Evolutionary conservation across 1,140 invertebrate genomes (phyloP), one percentile per base, ranked within the genome.

Genomic region (Nephila pilipes): DNA sequence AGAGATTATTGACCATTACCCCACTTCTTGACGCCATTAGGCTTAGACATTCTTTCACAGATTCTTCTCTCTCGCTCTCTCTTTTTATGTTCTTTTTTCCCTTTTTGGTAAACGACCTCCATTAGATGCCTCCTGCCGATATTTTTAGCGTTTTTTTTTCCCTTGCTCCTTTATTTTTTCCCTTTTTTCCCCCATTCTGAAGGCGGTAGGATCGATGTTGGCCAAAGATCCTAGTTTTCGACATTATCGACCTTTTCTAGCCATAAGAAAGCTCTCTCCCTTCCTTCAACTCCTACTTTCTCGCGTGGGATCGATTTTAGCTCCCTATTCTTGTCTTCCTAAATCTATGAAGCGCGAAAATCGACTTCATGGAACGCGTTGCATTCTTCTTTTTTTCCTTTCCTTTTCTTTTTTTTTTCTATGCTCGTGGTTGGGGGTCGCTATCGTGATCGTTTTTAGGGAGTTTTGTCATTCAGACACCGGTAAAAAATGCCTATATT

Each of bases 201-300:
- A 85, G 46, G 46, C n/a, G 85, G 85, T n/a, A 10, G 32, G 69
- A 89, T 89, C 87, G 65, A 89, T 89, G 63, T 54, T 89, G 46
- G 89, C 80, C 55, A 65, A 91, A 83, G 79, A 83, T 83, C 46
- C 87, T 58, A 83, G 79, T 91, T 91, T 91, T 83, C 79, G 57
- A 91, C 89, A 91, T 91, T 91, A 91, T 91, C 89, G 89, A 91
- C 89, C 57, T 91, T 83, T 89, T 83, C 65, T 65, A 14, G 54
- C 57, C 75, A 88, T 88, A 88, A 88, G 87, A 88, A 88, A 88
- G 63, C n/a, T 57, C 32, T 65, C 58, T 29, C 18, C 22, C 25
- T 16, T 46, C 29, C 69, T 54, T 79, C 36, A 80, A 25, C 29
- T 32, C 20, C 29, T 20, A 10, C 29, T 75, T 75, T 32, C 69